phyloP scores from a whole-genome alignment of 1,140 invertebrate species.

The Anastatus disparis region DNA sequence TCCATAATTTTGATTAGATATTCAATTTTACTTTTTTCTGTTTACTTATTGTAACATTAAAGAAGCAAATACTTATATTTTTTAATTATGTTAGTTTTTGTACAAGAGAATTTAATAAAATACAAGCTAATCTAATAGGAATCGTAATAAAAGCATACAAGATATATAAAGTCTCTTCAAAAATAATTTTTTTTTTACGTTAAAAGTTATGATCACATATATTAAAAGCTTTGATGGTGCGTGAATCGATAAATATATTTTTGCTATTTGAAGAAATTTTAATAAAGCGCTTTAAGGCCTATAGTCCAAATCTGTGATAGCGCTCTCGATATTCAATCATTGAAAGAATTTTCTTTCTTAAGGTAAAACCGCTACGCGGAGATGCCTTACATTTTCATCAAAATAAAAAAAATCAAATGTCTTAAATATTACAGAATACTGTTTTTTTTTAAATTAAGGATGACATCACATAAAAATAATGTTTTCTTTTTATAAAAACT shows the following conservation, averaged over 20 bases:
- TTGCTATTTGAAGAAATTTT: constrained; percentile 1
- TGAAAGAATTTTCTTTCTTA: constrained; percentile 11
- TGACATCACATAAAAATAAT: too few relatives aligned
- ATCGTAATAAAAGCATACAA: too few relatives aligned
- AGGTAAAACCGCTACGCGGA: too few relatives aligned
- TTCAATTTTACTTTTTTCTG: too few relatives aligned
- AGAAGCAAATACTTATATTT: background rate
- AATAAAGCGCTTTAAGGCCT: constrained; percentile 10
- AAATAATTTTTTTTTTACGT: background rate
- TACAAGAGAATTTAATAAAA: background rate
- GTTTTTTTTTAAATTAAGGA: background rate
- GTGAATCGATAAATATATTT: constrained; percentile 1
- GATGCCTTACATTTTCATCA: too few relatives aligned
- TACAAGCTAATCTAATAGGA: too few relatives aligned
- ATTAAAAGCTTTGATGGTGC: background rate
- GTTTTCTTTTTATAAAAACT: background rate
- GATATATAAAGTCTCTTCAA: too few relatives aligned
- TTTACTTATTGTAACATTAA: background rate
- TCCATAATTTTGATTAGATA: too few relatives aligned
- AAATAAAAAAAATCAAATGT: too few relatives aligned
- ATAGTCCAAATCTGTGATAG: background rate
- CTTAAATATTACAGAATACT: too few relatives aligned
- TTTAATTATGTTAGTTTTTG: background rate
- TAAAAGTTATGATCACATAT: background rate
- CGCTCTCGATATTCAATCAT: background rate